Evolutionary conservation across 1,140 invertebrate genomes (phyloP).

Genomic region (Cotesia chilonis): DNA sequence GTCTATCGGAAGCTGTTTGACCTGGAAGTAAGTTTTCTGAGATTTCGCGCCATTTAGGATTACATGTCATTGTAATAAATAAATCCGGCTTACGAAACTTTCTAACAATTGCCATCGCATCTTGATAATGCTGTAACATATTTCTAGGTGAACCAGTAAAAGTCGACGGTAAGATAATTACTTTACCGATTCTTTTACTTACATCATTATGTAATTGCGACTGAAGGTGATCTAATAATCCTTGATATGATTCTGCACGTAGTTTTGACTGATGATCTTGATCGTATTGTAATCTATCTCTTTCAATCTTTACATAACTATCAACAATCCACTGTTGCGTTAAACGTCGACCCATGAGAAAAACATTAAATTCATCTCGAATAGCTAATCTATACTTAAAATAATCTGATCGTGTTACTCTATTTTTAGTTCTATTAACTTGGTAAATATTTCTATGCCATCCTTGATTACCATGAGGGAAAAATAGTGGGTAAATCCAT

Average conservation of each 20-base stretch:
- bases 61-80: conserved; percentile 36
- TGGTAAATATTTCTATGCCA: conserved; percentile 27
- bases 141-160: conserved; percentile 55
- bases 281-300: conserved; percentile 22
- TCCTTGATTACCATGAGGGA: conserved; percentile 27
- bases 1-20: conserved; percentile 26
- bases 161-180: conserved; percentile 53
- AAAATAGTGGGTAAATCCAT: conserved; percentile 31
- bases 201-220: conserved; percentile 13
- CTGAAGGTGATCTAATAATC: neutral
- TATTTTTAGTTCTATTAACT: neutral
- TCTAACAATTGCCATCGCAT: conserved; percentile 61
- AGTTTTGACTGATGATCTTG: conserved; percentile 17
- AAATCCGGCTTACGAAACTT: conserved; percentile 60
- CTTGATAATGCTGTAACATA: conserved; percentile 59
- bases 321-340: conserved; percentile 29
- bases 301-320: conserved; percentile 30
- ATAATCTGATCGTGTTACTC: conserved; percentile 25
- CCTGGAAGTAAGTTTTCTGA: no score
- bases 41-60: no score
- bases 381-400: conserved; percentile 24
- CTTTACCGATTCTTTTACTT: conserved; percentile 32
- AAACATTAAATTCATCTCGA: conserved; percentile 12
- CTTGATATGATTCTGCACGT: conserved; percentile 18
- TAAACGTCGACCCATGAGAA: conserved; percentile 14